Base-by-base conservation (phyloP, 2,888 invertebrate genomes). In the Pheosia tremula region DNA sequence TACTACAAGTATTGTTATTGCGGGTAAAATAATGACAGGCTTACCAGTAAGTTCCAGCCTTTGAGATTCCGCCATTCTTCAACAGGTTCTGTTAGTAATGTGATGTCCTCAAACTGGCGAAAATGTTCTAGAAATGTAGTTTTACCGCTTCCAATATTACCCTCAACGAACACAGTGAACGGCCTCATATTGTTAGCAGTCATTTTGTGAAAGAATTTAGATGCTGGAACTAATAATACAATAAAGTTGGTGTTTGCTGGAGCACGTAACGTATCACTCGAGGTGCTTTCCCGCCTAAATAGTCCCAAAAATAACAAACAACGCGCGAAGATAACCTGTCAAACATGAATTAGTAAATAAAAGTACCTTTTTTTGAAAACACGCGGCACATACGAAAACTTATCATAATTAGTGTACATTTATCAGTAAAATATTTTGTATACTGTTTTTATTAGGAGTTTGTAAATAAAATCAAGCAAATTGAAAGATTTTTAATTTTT, bases 111-210 rank as follows among this genome's bases (percentile, higher is more conserved):
- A 80, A 95, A 96, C 77, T 96, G 95, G 59, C 95, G 94, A 83
- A 98, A 98, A 90, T 97, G 95, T 80, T 97, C 96, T 13, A 98
- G 86, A 84, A 98, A 97, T 7, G 98, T 97, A 2, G 98, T 98
- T 92, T 98, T 98, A 0, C 98, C 98, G 82, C 97, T 96, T 39
- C 98, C 98, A 79, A 98, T 98, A 85, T 98, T 98, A 39, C 98
- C 98, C 84, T 98, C 98, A 45, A 98, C 96, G 52, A 97, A 95
- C 37, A 98, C 97, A 0, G 97, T 97, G 80, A 97, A 97, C 0
- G 97, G 96, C 71, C 95, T 95, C n/a, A 82, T 80, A 63, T 83
- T 85, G 38, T 82, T 71, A 53, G 82, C 67, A 78, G 72, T 82
- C 89, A 93, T 92, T 77, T 82, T 90, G 63, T 76, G 71, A 68